Base-by-base conservation (phyloP, 2,888 invertebrate genomes). In the Meloe dianella region DNA sequence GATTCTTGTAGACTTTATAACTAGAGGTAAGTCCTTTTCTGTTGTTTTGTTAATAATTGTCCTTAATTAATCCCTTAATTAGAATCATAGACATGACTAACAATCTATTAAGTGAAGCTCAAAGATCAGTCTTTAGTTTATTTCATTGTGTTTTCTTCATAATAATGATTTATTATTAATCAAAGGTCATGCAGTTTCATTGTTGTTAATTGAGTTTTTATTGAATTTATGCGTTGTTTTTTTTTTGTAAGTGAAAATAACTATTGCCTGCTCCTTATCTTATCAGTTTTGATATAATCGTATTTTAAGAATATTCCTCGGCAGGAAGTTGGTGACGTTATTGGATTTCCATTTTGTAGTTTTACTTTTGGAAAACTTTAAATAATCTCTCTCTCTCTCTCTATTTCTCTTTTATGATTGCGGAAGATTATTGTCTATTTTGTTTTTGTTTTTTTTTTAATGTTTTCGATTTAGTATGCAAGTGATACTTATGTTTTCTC, bases 11-110 rank as follows among this genome's bases (percentile, higher is more conserved):
- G 17, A 61, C 51, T 56, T 62, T 29, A 54, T 24, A 17, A 58
- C 12, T 22, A 41, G 12, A 58, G 65, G 65, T 66, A 54, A 66
- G 65, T 54, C 20, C 2, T 2, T 27, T 27, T 4, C 4, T 27
- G 27, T 27, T 27, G 27, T 27, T 27, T 27, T 27, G 2, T 27
- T 27, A 4, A 29, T 41, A 8, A 8, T 9, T 62, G 22, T 51
- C 17, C 10, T 7, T 61, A 9, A 24, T n/a, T 59, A 14, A 30
- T 29, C 8, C 3, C 17, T n/a, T 29, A 10, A 30, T 22, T 47
- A 24, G 22, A 27, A 38, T 61, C 29, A 38, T 17, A 24, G 12
- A 22, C 47, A 29, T 29, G 24, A 61, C 17, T 59, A 59, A 59
- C 20, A 32, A 10, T 59, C 32, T 32, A 59, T 54, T 22, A 22